Base-by-base conservation (phyloP, 2,888 invertebrate species). In the Sesia bembeciformis region DNA sequence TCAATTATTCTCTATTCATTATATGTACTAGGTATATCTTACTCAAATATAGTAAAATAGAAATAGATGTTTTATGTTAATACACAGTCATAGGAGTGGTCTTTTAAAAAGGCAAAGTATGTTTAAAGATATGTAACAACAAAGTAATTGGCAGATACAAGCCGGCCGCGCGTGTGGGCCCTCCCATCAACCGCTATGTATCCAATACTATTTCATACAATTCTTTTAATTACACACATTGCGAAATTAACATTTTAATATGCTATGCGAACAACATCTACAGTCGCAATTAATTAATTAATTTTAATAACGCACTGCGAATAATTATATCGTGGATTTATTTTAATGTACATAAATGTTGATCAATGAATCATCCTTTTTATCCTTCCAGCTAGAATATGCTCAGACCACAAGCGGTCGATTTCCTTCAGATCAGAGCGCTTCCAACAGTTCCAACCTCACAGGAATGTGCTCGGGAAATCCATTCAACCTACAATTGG, bases 201-300 rank as follows among this genome's bases (percentile, higher is more conserved):
- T 56, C 51, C 52, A 58, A 53, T 55, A 53, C 51, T 52, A 51
- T 56, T 57, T 52, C 49, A 53, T 54, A 7, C 39, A 52, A 57
- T 54, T 53, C 51, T 55, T 56, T 53, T 53, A 58, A 53, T 38
- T 50, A 39, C 39, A 39, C 57, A 62, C 62, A 52, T 56, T 57
- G 65, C 64, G 64, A 64, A 60, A 57, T 60, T 58, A 56, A 58
- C 55, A 60, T 61, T 61, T 60, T 50, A 54, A 56, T 59, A 57
- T 40, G 55, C 57, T 54, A 42, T 52, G 61, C 60, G 58, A 60
- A 61, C 57, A 58, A 52, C 41, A 6, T 46, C 46, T 23, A 23
- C 23, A 23, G 2, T 6, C 7, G 42, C 42, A 42, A 2, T 6
- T 42, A 7, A 42, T 1, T 1, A 7, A 42, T 42, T 42, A 2